Conservation (phyloP, 1,140 invertebrate species). For the Leptopilina clavipes region DNA sequence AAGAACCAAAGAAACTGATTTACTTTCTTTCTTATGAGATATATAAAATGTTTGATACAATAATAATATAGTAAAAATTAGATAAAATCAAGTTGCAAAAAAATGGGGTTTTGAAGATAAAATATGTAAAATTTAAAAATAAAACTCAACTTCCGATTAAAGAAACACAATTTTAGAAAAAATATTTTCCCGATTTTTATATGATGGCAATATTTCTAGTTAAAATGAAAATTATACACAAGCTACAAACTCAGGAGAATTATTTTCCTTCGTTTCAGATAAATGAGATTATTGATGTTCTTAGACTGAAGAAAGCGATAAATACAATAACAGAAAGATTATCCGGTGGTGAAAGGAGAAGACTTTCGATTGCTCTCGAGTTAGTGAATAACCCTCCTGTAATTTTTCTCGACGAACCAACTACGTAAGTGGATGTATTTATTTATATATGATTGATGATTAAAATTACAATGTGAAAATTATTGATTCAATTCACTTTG, state of each 20-base stretch:
- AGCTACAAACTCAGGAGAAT: neutral
- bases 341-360: conserved; percentile 94
- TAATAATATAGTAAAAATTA: too few species aligned
- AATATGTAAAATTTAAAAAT: too few species aligned
- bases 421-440: conserved; percentile 79
- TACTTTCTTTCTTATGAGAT: neutral
- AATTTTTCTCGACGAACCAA: conserved; percentile 88
- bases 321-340: conserved; percentile 84
- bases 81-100: too few species aligned
- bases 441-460: neutral
- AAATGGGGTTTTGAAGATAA: too few species aligned
- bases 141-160: too few species aligned
- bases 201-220: too few species aligned
- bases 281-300: conserved; percentile 81
- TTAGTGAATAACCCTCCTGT: conserved; percentile 96
- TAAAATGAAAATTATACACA: neutral
- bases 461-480: too few species aligned
- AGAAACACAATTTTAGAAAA: too few species aligned
- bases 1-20: neutral
- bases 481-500: too few species aligned
- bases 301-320: conserved; percentile 78
- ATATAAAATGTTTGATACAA: too few species aligned
- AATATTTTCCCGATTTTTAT: too few species aligned
- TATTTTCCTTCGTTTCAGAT: conserved; percentile 74
- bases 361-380: conserved; percentile 93